A percentile compares a stretch with the other conserved stretches of the same genome.
These are phyloP conservation scores for Poeciliopsis retropinna DNA, from an alignment of 2,113 vertebrate species.

Conservation along the genomic window DNA sequence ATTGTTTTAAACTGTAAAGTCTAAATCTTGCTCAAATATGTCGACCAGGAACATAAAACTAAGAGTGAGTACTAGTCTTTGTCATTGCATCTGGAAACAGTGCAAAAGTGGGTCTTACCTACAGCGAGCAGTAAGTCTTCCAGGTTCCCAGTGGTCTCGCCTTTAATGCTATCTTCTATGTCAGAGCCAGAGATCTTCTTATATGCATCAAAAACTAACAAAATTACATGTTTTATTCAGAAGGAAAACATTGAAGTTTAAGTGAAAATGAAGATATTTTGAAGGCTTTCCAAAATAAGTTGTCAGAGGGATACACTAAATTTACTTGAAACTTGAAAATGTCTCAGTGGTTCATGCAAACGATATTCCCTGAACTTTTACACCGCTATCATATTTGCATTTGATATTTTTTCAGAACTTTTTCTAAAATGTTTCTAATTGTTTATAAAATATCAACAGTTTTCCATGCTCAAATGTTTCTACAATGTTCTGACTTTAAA, in stretches of 20 bases:
- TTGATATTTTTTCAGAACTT: too few species aligned
- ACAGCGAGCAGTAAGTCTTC: conserved; percentile 90
- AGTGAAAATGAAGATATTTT: too few species aligned
- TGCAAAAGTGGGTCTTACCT: conserved; percentile 77
- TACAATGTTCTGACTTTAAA: too few species aligned
- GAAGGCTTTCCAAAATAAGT: too few species aligned
- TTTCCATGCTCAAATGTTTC: too few species aligned
- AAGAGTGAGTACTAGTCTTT: not conserved
- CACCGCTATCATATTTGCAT: too few species aligned
- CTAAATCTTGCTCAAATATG: conserved; percentile 7
- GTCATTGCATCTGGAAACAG: not conserved
- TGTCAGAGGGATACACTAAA: too few species aligned
- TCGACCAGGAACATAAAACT: not conserved
- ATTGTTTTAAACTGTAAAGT: not conserved
- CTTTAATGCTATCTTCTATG: conserved; percentile 91
- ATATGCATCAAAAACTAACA: conserved; percentile 91
- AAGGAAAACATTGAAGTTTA: not conserved
- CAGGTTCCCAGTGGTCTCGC: conserved; percentile 91
- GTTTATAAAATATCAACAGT: too few species aligned
- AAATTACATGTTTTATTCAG: not conserved
- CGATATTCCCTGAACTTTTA: too few species aligned
- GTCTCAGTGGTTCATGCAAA: too few species aligned
- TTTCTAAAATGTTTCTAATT: too few species aligned
- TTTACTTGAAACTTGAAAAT: too few species aligned
- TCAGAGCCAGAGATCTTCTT: conserved; percentile 90